These are phyloP conservation scores for Nemopilema nomurai DNA, from an alignment of 30 jellyfish, hydroid and myxozoan species.

Conservation along the genomic window DNA sequence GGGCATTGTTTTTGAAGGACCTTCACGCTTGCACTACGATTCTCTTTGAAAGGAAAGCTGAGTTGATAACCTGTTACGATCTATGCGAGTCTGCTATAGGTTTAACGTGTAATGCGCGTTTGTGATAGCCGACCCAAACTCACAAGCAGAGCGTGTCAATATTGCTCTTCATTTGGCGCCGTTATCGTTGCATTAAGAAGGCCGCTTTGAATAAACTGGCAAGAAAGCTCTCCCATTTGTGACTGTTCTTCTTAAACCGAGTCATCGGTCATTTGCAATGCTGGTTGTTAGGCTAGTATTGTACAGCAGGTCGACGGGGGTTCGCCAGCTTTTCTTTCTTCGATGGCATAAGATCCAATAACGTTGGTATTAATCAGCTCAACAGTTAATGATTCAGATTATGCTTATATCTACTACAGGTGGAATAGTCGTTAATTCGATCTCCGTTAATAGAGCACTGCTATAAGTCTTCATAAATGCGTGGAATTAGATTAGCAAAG, in stretches of 20 bases:
- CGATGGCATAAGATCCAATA: neutral
- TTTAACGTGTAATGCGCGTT: constrained; percentile 4
- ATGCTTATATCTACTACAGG: neutral
- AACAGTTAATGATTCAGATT: neutral
- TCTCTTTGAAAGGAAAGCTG: constrained; percentile 1
- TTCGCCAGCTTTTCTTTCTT: neutral
- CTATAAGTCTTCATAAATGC: neutral
- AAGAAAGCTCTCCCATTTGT: neutral
- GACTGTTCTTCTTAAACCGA: constrained; percentile 22
- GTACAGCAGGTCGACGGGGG: constrained; percentile 20
- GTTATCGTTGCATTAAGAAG: constrained; percentile 9
- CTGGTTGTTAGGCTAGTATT: constrained; percentile 30
- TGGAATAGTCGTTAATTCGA: neutral
- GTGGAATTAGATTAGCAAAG: neutral
- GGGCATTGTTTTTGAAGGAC: neutral
- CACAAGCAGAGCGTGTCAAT: constrained; percentile 32
- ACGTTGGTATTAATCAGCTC: neutral
- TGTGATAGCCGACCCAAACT: constrained; percentile 34
- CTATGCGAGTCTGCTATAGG: neutral
- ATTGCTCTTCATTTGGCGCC: constrained; percentile 36
- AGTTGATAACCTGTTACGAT: constrained; percentile 46
- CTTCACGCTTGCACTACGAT: constrained; percentile 3
- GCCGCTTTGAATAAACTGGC: constrained; percentile 37
- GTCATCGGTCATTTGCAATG: constrained; percentile 18
- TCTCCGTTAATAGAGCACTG: neutral